These are phyloP conservation scores for Coleophora flavipennella DNA, from an alignment of 2,888 invertebrate species.

Conservation along the genomic window DNA sequence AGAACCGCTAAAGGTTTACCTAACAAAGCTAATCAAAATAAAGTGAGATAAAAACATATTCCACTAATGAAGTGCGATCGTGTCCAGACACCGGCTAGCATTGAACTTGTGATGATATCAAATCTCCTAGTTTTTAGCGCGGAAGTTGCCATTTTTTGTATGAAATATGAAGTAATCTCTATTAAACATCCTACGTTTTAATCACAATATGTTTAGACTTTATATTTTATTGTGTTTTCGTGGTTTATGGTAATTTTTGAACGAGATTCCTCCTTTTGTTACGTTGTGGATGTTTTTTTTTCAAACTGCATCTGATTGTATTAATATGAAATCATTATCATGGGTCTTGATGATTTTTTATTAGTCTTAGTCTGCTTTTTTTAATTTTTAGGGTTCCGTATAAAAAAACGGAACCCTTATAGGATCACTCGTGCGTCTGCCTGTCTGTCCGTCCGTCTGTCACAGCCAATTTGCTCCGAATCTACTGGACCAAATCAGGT, in stretches of 20 bases:
- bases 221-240: constrained; percentile 13
- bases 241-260: constrained; percentile 14
- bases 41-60: constrained; percentile 15
- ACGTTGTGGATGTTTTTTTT: neutral
- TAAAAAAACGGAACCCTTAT: too few species aligned
- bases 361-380: too few species aligned
- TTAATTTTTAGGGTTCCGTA: too few species aligned
- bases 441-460: too few species aligned
- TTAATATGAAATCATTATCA: too few species aligned
- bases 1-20: too few species aligned
- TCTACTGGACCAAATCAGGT: too few species aligned
- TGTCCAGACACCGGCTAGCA: constrained; percentile 16
- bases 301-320: too few species aligned
- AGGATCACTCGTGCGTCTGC: too few species aligned
- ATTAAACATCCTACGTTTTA: constrained; percentile 14
- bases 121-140: constrained; percentile 31
- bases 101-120: constrained; percentile 35
- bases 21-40: constrained; percentile 13
- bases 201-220: neutral
- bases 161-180: constrained; percentile 25
- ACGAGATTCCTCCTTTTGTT: constrained; percentile 1
- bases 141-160: constrained; percentile 31
- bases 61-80: constrained; percentile 8
- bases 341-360: too few species aligned
- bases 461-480: too few species aligned